These are phyloP conservation scores for Polia nebulosa DNA, from an alignment of 2,888 invertebrate species.

Conservation along the genomic window DNA sequence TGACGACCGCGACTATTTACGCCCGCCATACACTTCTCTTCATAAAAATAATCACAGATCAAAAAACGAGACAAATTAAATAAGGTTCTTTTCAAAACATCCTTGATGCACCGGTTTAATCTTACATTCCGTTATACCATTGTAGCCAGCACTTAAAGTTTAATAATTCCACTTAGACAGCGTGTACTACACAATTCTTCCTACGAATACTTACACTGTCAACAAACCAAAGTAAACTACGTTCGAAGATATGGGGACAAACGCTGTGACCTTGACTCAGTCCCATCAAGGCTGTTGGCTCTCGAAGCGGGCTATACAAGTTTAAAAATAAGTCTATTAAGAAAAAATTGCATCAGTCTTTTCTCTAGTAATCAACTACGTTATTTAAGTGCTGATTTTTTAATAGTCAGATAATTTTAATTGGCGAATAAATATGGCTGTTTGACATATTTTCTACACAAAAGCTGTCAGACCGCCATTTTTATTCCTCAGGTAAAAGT, in stretches of 20 bases:
- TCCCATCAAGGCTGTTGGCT: constrained; percentile 74
- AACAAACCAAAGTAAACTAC: constrained; percentile 59
- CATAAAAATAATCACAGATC: not conserved
- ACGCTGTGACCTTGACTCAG: constrained; percentile 80
- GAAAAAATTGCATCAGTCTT: constrained; percentile 63
- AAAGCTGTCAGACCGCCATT: no score
- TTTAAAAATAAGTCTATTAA: constrained; percentile 68
- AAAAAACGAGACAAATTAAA: not conserved
- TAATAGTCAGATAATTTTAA: no score
- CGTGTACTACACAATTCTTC: constrained; percentile 28
- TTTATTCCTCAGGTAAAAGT: no score
- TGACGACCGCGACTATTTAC: constrained; percentile 42
- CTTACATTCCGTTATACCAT: constrained; percentile 18
- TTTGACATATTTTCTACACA: no score
- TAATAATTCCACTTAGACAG: constrained; percentile 27
- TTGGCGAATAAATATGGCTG: no score
- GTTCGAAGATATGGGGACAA: constrained; percentile 58
- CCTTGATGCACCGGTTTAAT: constrained; percentile 41
- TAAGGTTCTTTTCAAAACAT: constrained; percentile 9
- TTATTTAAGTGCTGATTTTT: no score
- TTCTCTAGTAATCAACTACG: constrained; percentile 27
- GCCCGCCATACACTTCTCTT: not conserved
- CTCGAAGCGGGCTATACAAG: constrained; percentile 54
- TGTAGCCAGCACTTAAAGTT: constrained; percentile 19
- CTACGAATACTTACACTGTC: constrained; percentile 56